Evolutionary conservation across 2,113 vertebrate genomes (phyloP).

Genomic region (Falcunculus frontatus): DNA sequence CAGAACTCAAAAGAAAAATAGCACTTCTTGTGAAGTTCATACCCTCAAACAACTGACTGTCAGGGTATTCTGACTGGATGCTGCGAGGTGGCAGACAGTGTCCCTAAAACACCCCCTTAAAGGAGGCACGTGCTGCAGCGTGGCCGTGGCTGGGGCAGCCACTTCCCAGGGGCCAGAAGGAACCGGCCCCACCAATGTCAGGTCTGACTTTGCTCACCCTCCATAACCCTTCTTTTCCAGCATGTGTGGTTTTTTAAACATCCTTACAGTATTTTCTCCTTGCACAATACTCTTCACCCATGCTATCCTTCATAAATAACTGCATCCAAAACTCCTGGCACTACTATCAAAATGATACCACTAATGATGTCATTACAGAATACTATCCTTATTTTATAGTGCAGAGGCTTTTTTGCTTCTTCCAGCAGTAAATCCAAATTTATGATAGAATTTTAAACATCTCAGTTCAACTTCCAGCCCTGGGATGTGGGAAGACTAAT

Average conservation of each 20-base stretch:
- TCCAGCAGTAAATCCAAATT: not conserved
- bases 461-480: not conserved
- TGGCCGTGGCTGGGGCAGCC: not conserved
- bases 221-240: not conserved
- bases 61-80: not conserved
- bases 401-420: not conserved
- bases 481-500: not conserved
- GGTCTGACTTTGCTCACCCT: not conserved
- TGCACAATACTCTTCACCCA: not conserved
- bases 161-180: not conserved
- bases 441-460: not conserved
- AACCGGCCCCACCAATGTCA: not conserved
- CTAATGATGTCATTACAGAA: not conserved
- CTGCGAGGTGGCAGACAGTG: not conserved
- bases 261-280: not conserved
- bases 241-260: not conserved
- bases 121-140: accelerated
- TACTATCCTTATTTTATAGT: not conserved
- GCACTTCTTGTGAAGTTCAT: not conserved
- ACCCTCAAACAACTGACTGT: not conserved
- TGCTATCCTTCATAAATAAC: not conserved
- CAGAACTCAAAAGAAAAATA: not conserved
- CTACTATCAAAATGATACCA: not conserved
- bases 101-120: not conserved
- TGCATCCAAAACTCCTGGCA: not conserved